Evolutionary conservation across 2,113 vertebrate genomes (phyloP).

Genomic region (Chloroceryle aenea): DNA sequence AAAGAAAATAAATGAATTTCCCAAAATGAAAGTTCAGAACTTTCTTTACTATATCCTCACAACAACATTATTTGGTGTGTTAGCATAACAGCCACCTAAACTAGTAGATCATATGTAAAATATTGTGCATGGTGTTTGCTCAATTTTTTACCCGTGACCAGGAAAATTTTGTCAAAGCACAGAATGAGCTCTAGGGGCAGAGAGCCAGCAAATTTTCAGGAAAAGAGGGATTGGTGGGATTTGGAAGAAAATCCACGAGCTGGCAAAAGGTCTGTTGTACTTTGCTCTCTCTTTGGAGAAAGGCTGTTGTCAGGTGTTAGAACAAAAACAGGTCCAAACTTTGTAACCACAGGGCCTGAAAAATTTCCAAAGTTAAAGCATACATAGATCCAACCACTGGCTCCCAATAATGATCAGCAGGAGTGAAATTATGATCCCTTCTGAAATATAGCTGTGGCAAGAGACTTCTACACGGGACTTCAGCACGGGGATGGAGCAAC

Average conservation of each 20-base stretch:
- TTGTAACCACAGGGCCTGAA: not conserved
- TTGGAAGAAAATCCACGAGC: not conserved
- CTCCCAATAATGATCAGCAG: not conserved
- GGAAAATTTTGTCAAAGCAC: not conserved
- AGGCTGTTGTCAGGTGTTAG: not conserved
- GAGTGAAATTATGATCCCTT: not conserved
- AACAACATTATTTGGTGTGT: accelerated
- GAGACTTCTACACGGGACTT: not conserved
- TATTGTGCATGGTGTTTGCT: accelerated
- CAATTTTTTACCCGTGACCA: not conserved
- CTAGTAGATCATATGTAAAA: not conserved
- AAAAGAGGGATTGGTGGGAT: not conserved
- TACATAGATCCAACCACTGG: not conserved
- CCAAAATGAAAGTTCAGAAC: not conserved
- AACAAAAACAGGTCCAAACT: not conserved
- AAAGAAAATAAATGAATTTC: not conserved
- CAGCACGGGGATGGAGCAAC: accelerated
- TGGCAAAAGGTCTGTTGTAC: not conserved
- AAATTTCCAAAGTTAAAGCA: not conserved
- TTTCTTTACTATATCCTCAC: not conserved
- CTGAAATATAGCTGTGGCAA: not conserved
- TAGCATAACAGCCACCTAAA: not conserved
- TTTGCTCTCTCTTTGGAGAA: not conserved
- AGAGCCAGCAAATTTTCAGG: not conserved
- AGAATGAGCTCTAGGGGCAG: accelerated